Evolutionary conservation across 2,888 invertebrate species (phyloP).

Genomic region (Ophioninae sp.): DNA sequence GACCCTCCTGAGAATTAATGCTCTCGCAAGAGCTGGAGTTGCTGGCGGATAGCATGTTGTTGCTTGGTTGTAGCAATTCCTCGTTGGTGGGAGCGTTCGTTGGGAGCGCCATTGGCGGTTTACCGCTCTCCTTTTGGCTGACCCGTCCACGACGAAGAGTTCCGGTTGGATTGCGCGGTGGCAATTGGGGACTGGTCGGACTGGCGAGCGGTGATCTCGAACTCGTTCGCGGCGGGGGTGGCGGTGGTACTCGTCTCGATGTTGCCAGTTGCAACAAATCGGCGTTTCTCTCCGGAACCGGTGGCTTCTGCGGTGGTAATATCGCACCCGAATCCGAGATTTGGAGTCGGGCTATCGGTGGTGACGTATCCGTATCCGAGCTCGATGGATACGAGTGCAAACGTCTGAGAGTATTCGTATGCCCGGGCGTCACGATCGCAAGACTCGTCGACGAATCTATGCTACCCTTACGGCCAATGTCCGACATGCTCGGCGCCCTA

Average conservation of each 20-base stretch:
- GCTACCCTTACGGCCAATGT: slow-evolving; percentile 83
- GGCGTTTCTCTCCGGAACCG: slow-evolving; percentile 91
- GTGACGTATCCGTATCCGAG: slow-evolving; percentile 90
- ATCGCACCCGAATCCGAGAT: slow-evolving; percentile 80
- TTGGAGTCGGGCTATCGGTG: slow-evolving; percentile 86
- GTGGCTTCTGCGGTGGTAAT: slow-evolving; percentile 84
- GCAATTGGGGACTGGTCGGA: slow-evolving; percentile 88
- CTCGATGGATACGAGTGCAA: slow-evolving; percentile 93
- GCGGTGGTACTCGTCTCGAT: slow-evolving; percentile 91
- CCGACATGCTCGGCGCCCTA: slow-evolving; percentile 81
- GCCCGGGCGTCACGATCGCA: slow-evolving; percentile 72
- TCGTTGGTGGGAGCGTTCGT: slow-evolving; percentile 61
- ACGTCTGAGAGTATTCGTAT: slow-evolving; percentile 83
- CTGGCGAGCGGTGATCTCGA: slow-evolving; percentile 94
- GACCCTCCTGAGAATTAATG: slow-evolving; percentile 88
- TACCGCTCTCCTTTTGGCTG: slow-evolving; percentile 76
- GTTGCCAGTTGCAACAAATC: slow-evolving; percentile 88
- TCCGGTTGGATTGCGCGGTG: slow-evolving; percentile 82
- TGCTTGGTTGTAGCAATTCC: slow-evolving; percentile 61
- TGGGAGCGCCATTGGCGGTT: slow-evolving; percentile 77
- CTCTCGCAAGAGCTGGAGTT: slow-evolving; percentile 90
- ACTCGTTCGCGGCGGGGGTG: slow-evolving; percentile 95
- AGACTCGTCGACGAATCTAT: slow-evolving; percentile 82
- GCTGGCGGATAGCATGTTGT: slow-evolving; percentile 82
- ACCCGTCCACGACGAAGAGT: slow-evolving; percentile 76